Evolutionary conservation across 2,797 vertebrate species (phyloP), one percentile per base, ranked within the genome.

Genomic region (Alauda arvensis): DNA sequence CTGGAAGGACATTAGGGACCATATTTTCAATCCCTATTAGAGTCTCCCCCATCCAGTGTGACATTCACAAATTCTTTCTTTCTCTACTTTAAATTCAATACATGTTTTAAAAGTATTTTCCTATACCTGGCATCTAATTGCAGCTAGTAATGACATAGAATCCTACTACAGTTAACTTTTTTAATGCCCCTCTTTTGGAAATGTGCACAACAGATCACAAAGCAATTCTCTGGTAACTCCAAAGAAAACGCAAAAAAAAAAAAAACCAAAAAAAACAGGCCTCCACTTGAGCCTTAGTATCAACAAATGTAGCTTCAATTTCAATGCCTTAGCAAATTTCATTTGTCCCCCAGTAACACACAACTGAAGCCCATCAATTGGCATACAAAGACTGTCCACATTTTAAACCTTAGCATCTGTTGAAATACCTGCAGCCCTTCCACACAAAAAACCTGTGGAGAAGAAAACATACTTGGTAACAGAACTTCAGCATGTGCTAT

Each of bases 191-290:
- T 56, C 34, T 29, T 75, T 55, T n/a, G 24, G 25, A 77, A 80
- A 14, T 0, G 25, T 3, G 20, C 14, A 37, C 15, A 77, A 53
- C 11, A 28, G 15, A 51, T 34, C 8, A 55, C 23, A 42, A 48
- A 57, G 21, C 14, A 19, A 31, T 20, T 25, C 25, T 55, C 5
- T 2, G 7, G 9, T 63, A 75, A 62, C 53, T 23, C 37, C 4
- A 45, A 31, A 31, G 8, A 23, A 67, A n/a, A n/a, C n/a, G n/a
- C n/a, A n/a, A n/a, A n/a, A n/a, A n/a, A n/a, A n/a, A n/a, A n/a
- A 39, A 65, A 28, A 24, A 19, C 1, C 10, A 37, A 0, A 55
- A 33, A 31, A 19, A 1, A 33, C 0, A 55, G 37, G n/a, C 8
- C 40, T 78, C 10, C 43, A n/a, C 43, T 51, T 61, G 10, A 78